Evolutionary conservation across 2,797 vertebrate species (phyloP), one percentile per base, ranked within the genome.

Genomic region (Enteromius argenteus): DNA sequence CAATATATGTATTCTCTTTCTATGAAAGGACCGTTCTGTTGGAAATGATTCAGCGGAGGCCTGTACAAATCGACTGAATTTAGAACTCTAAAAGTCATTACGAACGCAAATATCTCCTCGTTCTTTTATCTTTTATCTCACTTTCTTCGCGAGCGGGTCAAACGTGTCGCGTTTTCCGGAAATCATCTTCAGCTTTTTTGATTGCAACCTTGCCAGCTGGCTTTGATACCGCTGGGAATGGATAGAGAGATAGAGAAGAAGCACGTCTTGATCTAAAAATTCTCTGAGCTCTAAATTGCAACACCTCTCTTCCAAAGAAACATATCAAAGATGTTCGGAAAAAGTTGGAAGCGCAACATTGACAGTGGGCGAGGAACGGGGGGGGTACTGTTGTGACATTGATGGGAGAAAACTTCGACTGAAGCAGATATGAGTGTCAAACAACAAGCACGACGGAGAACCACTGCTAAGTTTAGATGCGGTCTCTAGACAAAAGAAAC

Each of bases 381-480:
- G 80, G 80, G 49, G 30, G 21, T 39, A 30, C 67, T 74, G 68
- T 67, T 76, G 60, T 75, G 87, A 85, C 78, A 89, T 66, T 87
- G 86, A 89, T 87, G 84, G 86, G 82, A 83, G 78, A 85, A 85
- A 83, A 82, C 80, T 79, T 78, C 79, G 23, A 81, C 62, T 84
- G 81, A 85, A 88, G 89, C 83, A 76, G 85, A 84, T 62, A 84
- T 58, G 79, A 86, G 80, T 80, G 79, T 82, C 87, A 88, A 84
- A 85, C 83, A 86, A 80, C 81, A 86, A 56, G 64, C 73, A 42
- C 49, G 15, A 53, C 56, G n/a, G 46, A 88, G 79, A 83, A 88
- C 32, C 79, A 67, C 78, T 80, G 80, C 85, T 88, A 88, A 83
- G 84, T 90, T 89, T 89, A 90, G 86, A 79, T 86, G 53, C 58